Evolutionary conservation across 1,140 invertebrate genomes (phyloP), one percentile per base, ranked within the genome.

Genomic region (Micrasema minimum): DNA sequence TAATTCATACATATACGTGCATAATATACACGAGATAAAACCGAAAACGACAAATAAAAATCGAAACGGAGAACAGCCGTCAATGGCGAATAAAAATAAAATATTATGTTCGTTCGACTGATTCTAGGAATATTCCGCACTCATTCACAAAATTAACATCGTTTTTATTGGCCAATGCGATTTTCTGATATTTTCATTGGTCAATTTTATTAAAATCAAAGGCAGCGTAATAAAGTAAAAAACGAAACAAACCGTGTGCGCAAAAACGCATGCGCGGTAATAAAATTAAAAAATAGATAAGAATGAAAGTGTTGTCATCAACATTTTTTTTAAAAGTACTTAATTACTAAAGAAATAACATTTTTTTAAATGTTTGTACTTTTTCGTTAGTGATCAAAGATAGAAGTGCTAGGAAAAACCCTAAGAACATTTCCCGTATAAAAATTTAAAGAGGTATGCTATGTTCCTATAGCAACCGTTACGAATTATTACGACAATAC

Each of bases 41-140:
- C 51, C 41, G 53, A 69, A 61, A 69, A 23, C 53, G 66, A 69
- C 66, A 69, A 69, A 69, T 69, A 69, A 69, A 31, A 69, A 69
- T 69, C 55, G 51, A 46, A 59, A 43, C 50, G 53, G 50, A 59
- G 66, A 69, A 69, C 59, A 41, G 53, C 66, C 66, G 50, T 69
- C 53, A 69, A 69, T 69, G 66, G 53, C 66, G 66, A 53, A 61
- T 53, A 53, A 69, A 69, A 67, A 69, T 53, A 53, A n/a, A 68
- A 66, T 57, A 69, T 69, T 69, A 41, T 53, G 38, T 61, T 69
- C 66, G 66, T 37, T 69, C 66, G 66, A 18, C 59, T 61, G 45
- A 43, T 38, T 35, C 16, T 41, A 59, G 6, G 55, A 35, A 41
- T 7, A 26, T 45, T 57, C 53, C 22, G 38, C 14, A 14, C 11